These are phyloP conservation scores for Prionace glauca DNA, from an alignment of 2,797 vertebrate genomes.

Conservation along the genomic window DNA sequence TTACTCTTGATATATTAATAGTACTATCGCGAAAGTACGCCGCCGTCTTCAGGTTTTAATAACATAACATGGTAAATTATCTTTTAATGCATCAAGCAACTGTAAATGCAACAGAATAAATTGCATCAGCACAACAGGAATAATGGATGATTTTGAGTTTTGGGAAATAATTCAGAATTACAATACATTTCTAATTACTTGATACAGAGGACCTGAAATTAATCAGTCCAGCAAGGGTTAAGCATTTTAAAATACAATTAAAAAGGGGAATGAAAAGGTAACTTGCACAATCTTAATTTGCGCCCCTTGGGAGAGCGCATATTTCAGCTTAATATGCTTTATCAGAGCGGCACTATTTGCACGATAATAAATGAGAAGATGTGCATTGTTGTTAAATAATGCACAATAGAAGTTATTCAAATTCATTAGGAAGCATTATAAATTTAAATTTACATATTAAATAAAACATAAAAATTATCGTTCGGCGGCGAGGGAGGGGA, in stretches of 20 bases:
- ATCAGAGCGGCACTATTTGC: conserved; percentile 13
- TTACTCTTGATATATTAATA: conserved; percentile 77
- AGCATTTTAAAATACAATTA: conserved; percentile 45
- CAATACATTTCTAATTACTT: conserved; percentile 59
- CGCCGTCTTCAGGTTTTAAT: conserved; percentile 59
- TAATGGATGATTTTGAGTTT: conserved; percentile 60
- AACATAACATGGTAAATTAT: conserved; percentile 75
- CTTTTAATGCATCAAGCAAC: conserved; percentile 61
- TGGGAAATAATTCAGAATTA: conserved; percentile 59
- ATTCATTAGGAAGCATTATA: neutral
- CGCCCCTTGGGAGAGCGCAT: conserved; percentile 41
- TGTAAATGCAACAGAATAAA: conserved; percentile 62
- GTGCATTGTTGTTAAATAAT: conserved; percentile 12
- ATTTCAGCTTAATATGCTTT: conserved; percentile 34
- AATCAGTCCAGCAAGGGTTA: conserved; percentile 47
- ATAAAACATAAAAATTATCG: neutral
- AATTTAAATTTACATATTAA: neutral
- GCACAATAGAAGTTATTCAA: conserved; percentile 20
- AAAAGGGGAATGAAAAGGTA: conserved; percentile 43
- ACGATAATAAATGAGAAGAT: conserved; percentile 24
- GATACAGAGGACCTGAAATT: conserved; percentile 54
- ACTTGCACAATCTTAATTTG: conserved; percentile 40
- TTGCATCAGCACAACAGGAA: conserved; percentile 63
- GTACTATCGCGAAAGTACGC: conserved; percentile 60
- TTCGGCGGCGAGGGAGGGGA: neutral